Base-by-base conservation (phyloP, 2,797 vertebrate species). In the Cephalopachus bancanus region DNA sequence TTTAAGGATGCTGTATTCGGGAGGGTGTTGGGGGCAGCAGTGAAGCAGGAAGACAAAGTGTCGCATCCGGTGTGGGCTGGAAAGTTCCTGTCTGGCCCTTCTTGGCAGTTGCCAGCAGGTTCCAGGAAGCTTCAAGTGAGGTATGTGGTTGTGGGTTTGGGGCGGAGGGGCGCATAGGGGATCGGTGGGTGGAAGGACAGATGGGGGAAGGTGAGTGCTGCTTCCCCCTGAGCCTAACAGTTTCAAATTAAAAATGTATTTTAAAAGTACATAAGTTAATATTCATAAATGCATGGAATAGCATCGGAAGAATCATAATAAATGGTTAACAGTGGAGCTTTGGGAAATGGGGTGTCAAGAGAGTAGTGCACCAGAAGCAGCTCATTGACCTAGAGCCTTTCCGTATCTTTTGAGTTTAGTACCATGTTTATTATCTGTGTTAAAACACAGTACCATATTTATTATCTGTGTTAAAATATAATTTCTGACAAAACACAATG, bases 341-440 rank as follows among this genome's bases (percentile, higher is more conserved):
- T 49, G 33, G 28, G 57, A 83, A 83, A n/a, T 0, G 19, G 51
- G 60, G 9, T 8, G 1, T 62, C 22, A 2, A 6, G 53, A 76
- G 2, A 74, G 51, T 1, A 10, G 17, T 8, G 1, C 10, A 44
- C 49, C 19, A 20, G 51, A 28, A 74, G 26, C 49, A 1, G 14
- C 2, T 33, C 71, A 55, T 60, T 24, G 62, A 51, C 44, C 2
- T 51, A 3, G 4, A 64, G 15, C 28, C 4, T 85, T 65, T 57
- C 69, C 64, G 4, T 37, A 11, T 84, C 79, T 49, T 80, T 6
- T 57, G 15, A 89, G 55, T 55, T 74, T 80, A 86, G 62, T n/a
- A 76, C 65, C 44, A 30, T 1, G 33, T 69, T 96, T 89, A 96
- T 91, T 86, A 96, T 20, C 30, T 80, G 44, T 44, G 44, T 44